phyloP scores from a whole-genome alignment of 2,797 vertebrate genomes.

The Danio tinwini region DNA sequence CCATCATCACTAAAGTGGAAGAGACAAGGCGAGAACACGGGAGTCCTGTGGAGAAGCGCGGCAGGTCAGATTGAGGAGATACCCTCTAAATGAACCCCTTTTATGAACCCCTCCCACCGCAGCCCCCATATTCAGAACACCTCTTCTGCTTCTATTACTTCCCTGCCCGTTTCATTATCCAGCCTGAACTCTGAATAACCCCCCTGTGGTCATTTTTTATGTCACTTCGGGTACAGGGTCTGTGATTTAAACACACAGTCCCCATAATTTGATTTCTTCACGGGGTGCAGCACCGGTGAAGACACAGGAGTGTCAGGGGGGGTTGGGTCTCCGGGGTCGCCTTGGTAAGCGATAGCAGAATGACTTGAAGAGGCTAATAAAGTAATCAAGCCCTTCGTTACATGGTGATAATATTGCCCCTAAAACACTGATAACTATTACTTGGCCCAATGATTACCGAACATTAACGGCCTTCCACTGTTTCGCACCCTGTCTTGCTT shows the following conservation, averaged over 20 bases:
- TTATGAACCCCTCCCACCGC: conserved; percentile 76
- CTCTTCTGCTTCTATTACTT: conserved; percentile 85
- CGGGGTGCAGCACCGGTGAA: conserved; percentile 61
- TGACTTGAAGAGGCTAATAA: conserved; percentile 84
- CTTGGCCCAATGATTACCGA: conserved; percentile 74
- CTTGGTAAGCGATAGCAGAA: conserved; percentile 77
- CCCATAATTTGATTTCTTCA: conserved; percentile 88
- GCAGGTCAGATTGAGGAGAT: conserved; percentile 67
- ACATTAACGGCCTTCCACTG: conserved; percentile 73
- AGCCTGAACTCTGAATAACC: conserved; percentile 86
- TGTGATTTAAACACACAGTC: conserved; percentile 85
- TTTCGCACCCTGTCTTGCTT: conserved; percentile 53
- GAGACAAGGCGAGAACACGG: conserved; percentile 54
- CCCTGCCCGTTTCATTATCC: conserved; percentile 87
- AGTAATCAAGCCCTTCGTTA: conserved; percentile 83
- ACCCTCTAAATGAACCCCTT: conserved; percentile 85
- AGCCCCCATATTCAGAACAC: conserved; percentile 78
- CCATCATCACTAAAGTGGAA: conserved; percentile 68
- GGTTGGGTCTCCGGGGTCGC: conserved; percentile 74
- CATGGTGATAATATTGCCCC: conserved; percentile 81
- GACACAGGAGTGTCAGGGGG: conserved; percentile 58
- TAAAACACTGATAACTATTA: conserved; percentile 85
- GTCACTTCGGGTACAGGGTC: conserved; percentile 79
- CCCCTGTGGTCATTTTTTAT: conserved; percentile 85
- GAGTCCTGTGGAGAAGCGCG: conserved; percentile 50